Base-by-base conservation (phyloP, 2,888 invertebrate genomes). In the Lottia gigantea region DNA sequence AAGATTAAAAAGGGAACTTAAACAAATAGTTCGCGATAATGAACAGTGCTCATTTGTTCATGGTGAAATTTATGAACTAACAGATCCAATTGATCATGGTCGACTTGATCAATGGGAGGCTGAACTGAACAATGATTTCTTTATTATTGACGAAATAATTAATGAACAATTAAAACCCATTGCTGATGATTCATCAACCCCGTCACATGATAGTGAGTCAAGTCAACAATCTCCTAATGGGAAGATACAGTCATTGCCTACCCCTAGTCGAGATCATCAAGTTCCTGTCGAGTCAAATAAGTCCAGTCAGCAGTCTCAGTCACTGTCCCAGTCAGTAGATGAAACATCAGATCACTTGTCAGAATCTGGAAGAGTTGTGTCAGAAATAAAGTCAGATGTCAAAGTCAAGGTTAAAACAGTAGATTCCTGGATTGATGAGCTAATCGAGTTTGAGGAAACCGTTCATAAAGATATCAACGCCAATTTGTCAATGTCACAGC, bases 381-480 rank as follows among this genome's bases (percentile, higher is more conserved):
- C 40, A 40, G 40, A 40, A 40, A 8, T 40, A 6, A 40, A 40
- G 11, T 40, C 40, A 40, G 7, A 40, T 55, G 23, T 14, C 23
- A 55, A 23, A 19, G 55, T 12, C 19, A 55, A 19, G 19, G 14
- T 12, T 7, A 49, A 26, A 15, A n/a, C 40, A 0, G 23, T 64
- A 6, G 70, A 70, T 25, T 19, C 61, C n/a, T 66, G 70, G 70
- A 66, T 70, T 16, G 62, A 66, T 12, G 61, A 67, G 7, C 40
- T 67, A 6, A 1, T 2, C 14, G 67, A 67, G 19, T 67, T 67
- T 19, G 16, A 49, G n/a, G 67, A 67, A 26, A 67, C 61, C 0
- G 55, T 55, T 4, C 55, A 55, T 55, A 2, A 23, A 55, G 23
- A 23, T 14, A 23, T 23, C 14, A 19, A 19, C 11, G 55, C 23